These are phyloP conservation scores for Halocynthia roretzi DNA, from an alignment of 23 tunicate genomes.

Conservation along the genomic window DNA sequence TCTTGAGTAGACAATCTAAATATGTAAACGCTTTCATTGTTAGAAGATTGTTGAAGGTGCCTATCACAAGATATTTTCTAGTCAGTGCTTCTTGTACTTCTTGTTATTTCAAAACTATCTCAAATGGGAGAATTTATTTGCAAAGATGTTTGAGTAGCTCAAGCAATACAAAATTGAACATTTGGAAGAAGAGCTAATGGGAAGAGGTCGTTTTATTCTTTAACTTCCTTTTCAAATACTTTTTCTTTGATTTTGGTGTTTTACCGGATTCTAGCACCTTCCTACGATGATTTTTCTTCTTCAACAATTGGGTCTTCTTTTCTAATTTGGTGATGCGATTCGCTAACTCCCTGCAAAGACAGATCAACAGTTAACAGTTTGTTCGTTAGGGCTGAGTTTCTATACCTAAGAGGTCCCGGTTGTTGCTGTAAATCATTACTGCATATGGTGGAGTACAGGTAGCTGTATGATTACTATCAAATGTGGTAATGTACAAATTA, in stretches of 20 bases:
- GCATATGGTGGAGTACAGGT: too few relatives aligned
- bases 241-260: constrained; percentile 31
- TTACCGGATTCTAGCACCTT: neutral
- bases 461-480: too few relatives aligned
- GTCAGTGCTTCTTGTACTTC: neutral
- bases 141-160: too few relatives aligned
- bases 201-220: neutral
- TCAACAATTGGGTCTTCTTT: constrained; percentile 36
- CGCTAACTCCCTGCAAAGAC: constrained; percentile 18
- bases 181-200: too few relatives aligned
- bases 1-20: neutral
- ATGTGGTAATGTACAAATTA: too few relatives aligned
- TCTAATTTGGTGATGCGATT: constrained; percentile 19
- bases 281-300: constrained; percentile 15
- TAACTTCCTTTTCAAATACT: constrained; percentile 23
- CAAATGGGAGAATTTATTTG: neutral
- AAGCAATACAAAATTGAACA: too few relatives aligned
- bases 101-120: neutral
- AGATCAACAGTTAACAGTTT: neutral
- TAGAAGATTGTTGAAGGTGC: too few relatives aligned
- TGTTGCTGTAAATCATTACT: neutral
- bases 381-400: neutral
- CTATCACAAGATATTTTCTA: neutral
- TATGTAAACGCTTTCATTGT: neutral
- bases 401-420: neutral